A percentile compares a stretch with the other conserved stretches of the same genome.
These are phyloP conservation scores for Takifugu bimaculatus DNA, from an alignment of 2,113 vertebrate genomes.

Conservation along the genomic window DNA sequence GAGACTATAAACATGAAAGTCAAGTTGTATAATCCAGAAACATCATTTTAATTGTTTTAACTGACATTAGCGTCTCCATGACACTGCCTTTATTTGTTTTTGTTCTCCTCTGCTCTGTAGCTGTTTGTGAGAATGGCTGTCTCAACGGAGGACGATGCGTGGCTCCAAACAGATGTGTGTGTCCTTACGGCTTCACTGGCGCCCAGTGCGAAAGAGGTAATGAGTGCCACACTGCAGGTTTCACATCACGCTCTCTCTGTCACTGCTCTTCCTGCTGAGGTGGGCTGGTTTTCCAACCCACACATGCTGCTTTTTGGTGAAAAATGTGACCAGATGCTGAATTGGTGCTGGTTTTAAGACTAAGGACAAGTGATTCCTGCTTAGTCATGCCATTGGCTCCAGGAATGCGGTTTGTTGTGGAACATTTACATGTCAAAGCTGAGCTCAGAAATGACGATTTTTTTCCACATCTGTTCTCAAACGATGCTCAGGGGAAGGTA, in stretches of 20 bases:
- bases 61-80: not conserved
- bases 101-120: constrained; percentile 68
- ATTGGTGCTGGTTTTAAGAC: constrained; percentile 33
- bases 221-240: constrained; percentile 5
- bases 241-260: constrained; percentile 29
- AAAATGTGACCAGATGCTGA: constrained; percentile 35
- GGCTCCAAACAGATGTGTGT: constrained; percentile 93
- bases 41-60: not conserved
- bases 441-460: constrained; percentile 47
- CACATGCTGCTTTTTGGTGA: constrained; percentile 28
- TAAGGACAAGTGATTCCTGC: constrained; percentile 25
- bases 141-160: constrained; percentile 93
- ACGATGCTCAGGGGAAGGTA: constrained; percentile 45
- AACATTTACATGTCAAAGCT: constrained; percentile 50
- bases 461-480: constrained; percentile 68
- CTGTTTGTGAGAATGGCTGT: constrained; percentile 95
- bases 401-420: constrained; percentile 59
- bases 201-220: constrained; percentile 98
- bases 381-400: constrained; percentile 46
- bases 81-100: constrained; percentile 20
- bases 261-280: constrained; percentile 8
- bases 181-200: constrained; percentile 95
- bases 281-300: constrained; percentile 19
- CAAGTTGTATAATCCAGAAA: constrained; percentile 4
- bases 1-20: constrained; percentile 5